These are phyloP conservation scores for Bradypus variegatus DNA, from an alignment of 2,797 vertebrate genomes.

Conservation along the genomic window DNA sequence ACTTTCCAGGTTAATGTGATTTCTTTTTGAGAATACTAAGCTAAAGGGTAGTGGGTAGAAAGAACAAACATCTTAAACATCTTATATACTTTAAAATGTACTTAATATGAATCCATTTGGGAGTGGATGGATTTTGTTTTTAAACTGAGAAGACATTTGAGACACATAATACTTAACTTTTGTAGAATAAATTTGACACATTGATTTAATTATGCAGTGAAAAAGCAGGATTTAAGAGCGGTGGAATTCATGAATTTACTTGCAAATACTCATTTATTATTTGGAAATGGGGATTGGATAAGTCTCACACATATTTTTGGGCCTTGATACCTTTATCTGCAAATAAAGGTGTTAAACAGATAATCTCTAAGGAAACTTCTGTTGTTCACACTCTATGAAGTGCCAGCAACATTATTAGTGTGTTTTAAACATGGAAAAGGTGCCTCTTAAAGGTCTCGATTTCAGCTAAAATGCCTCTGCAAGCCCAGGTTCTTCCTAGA, in stretches of 20 bases:
- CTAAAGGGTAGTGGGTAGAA: neutral
- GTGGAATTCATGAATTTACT: neutral
- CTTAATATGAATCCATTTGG: neutral
- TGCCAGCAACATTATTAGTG: neutral
- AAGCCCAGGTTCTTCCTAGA: neutral
- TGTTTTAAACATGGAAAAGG: neutral
- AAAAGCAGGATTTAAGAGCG: neutral
- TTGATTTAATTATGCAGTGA: neutral
- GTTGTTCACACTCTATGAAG: neutral
- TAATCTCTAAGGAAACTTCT: neutral
- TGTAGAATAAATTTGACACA: constrained; percentile 6
- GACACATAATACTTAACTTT: no score
- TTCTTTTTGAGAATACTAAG: constrained; percentile 15
- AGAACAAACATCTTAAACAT: neutral
- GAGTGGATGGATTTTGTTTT: neutral
- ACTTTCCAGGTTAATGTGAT: neutral
- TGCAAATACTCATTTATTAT: neutral
- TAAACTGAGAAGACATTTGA: neutral
- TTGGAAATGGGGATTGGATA: neutral
- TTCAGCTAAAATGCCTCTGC: neutral
- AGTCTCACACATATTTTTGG: neutral
- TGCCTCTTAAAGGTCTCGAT: neutral
- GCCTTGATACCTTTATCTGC: neutral
- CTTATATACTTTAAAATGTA: neutral
- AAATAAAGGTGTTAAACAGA: neutral